Base-by-base conservation (phyloP, 2,797 vertebrate species). In the Smutsia gigantea region DNA sequence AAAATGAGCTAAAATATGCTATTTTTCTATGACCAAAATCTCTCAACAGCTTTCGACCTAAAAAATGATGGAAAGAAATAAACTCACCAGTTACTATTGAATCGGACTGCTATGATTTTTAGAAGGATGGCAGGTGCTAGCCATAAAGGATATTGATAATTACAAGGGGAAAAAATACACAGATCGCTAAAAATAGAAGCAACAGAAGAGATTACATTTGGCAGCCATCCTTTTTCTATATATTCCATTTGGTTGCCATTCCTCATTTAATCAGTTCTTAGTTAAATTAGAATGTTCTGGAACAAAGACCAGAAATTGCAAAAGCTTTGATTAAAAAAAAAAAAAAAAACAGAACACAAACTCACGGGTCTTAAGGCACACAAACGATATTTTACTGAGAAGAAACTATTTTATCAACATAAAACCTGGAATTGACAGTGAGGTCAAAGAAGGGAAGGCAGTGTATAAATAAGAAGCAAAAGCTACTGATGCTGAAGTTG, bases 1-100 rank as follows among this genome's bases (percentile, higher is more conserved):
- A 95, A 79, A 63, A 86, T 18, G 91, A 96, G 64, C 10, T 59
- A 61, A 15, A 82, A 55, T 39, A 31, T 94, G 31, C 49, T 75
- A 66, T 59, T 92, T 93, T 82, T 57, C 27, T 51, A 53, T 88
- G 25, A 53, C 27, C 37, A 78, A 29, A 93, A 29, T 93, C 25
- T 90, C 29, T 89, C 81, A 90, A 89, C 13, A 77, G 63, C 11
- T 61, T 72, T 93, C 74, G 19, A 82, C 4, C 55, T 68, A 71
- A 78, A 77, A 90, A 68, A 46, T 88, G 10, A 64, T 90, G 42
- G 29, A 91, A 69, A 69, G 31, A 85, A 84, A 64, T 1, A 89
- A 86, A 78, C 23, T 85, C 1, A 53, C 23, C 7, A 25, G 19
- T 63, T 79, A 55, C 12, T 25, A 3, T 72, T 91, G 78, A 66